A percentile compares a stretch with the other conserved stretches of the same genome.
Evolutionary conservation across 1,140 invertebrate species (phyloP).

Genomic region (Aphaenogaster floridana): DNA sequence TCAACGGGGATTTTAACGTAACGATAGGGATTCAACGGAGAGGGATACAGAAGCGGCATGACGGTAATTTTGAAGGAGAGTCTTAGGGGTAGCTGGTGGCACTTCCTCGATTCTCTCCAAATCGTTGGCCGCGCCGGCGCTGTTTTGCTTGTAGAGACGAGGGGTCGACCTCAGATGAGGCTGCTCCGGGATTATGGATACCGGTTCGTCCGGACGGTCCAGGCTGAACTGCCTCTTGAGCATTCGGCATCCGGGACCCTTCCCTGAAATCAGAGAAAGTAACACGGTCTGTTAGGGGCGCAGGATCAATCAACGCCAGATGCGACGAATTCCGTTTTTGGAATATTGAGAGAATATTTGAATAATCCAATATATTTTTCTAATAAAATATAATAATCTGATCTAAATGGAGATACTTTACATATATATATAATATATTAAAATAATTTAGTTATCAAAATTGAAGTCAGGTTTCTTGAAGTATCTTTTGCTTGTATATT

Average conservation of each 20-base stretch:
- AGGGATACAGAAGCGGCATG: slow-evolving; percentile 84
- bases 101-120: slow-evolving; percentile 91
- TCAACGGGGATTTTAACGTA: slow-evolving; percentile 73
- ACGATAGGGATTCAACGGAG: slow-evolving; percentile 85
- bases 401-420: background rate
- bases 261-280: slow-evolving; percentile 65
- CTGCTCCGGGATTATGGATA: slow-evolving; percentile 55
- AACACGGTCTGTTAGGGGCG: background rate
- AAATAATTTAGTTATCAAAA: slow-evolving; percentile 9
- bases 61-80: slow-evolving; percentile 79
- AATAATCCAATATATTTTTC: background rate
- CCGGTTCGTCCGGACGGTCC: slow-evolving; percentile 89
- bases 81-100: slow-evolving; percentile 83
- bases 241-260: slow-evolving; percentile 85
- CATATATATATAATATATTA: background rate
- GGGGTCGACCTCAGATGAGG: slow-evolving; percentile 65
- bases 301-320: background rate
- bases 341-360: background rate
- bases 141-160: slow-evolving; percentile 90
- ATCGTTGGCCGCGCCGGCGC: slow-evolving; percentile 90
- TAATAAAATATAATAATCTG: background rate
- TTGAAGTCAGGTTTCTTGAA: background rate
- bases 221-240: slow-evolving; percentile 91
- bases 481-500: background rate
- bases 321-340: background rate